Conservation (phyloP, 2,113 vertebrate genomes). For the Dascyllus trimaculatus region DNA sequence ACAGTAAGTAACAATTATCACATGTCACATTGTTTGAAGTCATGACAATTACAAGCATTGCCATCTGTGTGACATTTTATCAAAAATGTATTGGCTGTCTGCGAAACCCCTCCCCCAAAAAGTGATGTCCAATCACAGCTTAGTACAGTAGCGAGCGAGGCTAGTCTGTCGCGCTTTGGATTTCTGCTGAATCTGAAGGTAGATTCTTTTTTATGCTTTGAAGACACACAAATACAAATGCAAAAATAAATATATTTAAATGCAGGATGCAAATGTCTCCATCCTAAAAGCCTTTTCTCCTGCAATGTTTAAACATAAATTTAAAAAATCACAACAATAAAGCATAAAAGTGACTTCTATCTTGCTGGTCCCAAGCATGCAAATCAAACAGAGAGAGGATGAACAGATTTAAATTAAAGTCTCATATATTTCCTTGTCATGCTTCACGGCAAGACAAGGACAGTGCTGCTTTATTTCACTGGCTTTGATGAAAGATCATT, state of each 20-base stretch:
- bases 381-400: neutral
- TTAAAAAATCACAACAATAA: too few relatives aligned
- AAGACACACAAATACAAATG: too few relatives aligned
- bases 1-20: slow-evolving; percentile 75
- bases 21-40: too few relatives aligned
- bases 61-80: neutral
- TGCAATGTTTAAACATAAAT: too few relatives aligned
- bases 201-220: too few relatives aligned
- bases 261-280: neutral
- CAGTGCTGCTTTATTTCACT: too few relatives aligned
- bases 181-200: neutral
- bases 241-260: too few relatives aligned
- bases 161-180: neutral
- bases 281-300: too few relatives aligned
- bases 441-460: too few relatives aligned
- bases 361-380: neutral
- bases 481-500: too few relatives aligned
- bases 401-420: too few relatives aligned
- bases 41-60: neutral
- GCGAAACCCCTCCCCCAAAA: neutral
- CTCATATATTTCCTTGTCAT: too few relatives aligned
- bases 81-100: neutral
- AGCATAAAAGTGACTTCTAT: neutral
- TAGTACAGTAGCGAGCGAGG: neutral
- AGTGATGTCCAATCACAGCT: neutral